Conservation (phyloP, 2,113 vertebrate species). For the Heterocephalus glaber region DNA sequence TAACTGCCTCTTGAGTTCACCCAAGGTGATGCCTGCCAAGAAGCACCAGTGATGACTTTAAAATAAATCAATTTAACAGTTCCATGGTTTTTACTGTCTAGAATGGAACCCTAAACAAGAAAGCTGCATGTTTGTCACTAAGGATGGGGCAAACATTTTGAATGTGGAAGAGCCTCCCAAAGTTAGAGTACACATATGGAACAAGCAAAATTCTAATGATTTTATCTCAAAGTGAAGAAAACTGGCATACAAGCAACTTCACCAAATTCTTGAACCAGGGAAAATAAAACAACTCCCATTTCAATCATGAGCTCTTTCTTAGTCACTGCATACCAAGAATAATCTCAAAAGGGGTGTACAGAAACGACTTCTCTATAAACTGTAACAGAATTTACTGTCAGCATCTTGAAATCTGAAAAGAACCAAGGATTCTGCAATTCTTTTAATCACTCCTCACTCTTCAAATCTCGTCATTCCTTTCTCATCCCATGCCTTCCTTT, state of each 20-base stretch:
- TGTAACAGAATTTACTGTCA: background rate
- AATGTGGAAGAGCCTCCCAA: background rate
- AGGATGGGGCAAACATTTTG: background rate
- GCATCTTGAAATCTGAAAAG: background rate
- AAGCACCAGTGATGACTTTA: background rate
- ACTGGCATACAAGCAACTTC: background rate
- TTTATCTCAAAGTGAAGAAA: constrained; percentile 49
- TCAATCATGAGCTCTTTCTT: background rate
- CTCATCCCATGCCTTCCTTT: background rate
- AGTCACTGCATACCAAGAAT: background rate
- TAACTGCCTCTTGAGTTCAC: background rate
- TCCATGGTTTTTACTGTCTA: background rate
- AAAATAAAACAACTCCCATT: background rate
- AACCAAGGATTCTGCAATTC: background rate
- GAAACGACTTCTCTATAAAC: background rate
- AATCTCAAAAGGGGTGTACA: background rate
- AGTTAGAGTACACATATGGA: background rate
- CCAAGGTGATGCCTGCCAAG: background rate
- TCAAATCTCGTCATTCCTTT: background rate
- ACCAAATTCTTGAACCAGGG: constrained; percentile 13
- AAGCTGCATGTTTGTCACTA: constrained; percentile 9
- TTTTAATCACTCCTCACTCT: background rate
- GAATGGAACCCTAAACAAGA: background rate
- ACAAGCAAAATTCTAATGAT: constrained; percentile 35
- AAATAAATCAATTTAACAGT: background rate